Base-by-base conservation (phyloP, 2,113 vertebrate species). In the Lagopus muta region DNA sequence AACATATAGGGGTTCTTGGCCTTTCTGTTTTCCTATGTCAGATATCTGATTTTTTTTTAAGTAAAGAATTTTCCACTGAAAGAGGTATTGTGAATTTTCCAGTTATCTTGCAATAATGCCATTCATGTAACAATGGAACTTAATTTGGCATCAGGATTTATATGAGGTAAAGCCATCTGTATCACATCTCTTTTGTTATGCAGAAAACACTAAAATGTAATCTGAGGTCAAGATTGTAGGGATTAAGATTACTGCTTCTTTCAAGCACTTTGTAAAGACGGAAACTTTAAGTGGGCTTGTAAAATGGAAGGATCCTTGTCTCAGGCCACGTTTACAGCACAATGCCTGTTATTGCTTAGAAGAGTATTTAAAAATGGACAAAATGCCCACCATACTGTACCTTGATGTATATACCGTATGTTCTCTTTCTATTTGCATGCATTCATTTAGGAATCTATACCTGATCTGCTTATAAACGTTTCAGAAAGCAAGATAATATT, bases 131-230 rank as follows among this genome's bases (percentile, higher is more conserved):
- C 45, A 54, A 24, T 64, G 79, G 77, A 89, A 71, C 38, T 18
- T 32, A 82, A 71, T 74, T 75, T 61, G 70, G 70, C 70, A 74
- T 89, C 69, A 43, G 57, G 85, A 90, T 93, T 83, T 90, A 85
- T 60, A 69, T 92, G 79, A 96, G 86, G 92, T 90, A 89, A 93
- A 64, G 54, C 88, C 94, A 96, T 90, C 62, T 78, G 90, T 62
- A 84, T 79, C 86, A 70, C 89, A 93, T 50, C 43, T 61, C 47
- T 60, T 82, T 71, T 6, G 2, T 36, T 71, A 52, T 45, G 66
- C 28, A 77, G 79, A 86, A 90, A 84, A 86, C 61, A 76, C 72
- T 66, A 45, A 92, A 92, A 43, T 32, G 47, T 65, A 89, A 91
- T 79, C 77, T 72, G 47, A 67, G 67, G 86, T 82, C 60, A 52